Evolutionary conservation across 2,888 invertebrate genomes (phyloP).

Genomic region (Pyrochroa serraticornis): DNA sequence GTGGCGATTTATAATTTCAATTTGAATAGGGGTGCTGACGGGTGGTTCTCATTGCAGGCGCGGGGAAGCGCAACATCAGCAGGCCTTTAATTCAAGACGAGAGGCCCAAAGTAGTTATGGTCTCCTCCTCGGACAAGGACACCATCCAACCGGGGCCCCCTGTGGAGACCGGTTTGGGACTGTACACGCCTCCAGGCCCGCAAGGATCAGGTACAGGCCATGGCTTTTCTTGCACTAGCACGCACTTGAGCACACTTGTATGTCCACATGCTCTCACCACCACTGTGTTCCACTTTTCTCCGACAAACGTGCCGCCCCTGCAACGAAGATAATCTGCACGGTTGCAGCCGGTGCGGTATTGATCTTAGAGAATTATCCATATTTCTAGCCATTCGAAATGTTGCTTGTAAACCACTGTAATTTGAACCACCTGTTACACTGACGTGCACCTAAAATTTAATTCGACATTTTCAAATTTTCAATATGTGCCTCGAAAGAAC

Average conservation of each 20-base stretch:
- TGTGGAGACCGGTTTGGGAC: slow-evolving; percentile 57
- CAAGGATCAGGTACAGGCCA: slow-evolving; percentile 55
- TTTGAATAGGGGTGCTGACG: slow-evolving; percentile 41
- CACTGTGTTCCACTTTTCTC: slow-evolving; percentile 2
- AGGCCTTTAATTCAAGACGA: slow-evolving; percentile 53
- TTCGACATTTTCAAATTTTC: slow-evolving; percentile 43
- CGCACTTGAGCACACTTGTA: slow-evolving; percentile 20
- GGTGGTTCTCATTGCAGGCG: slow-evolving; percentile 56
- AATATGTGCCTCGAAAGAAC: slow-evolving; percentile 35
- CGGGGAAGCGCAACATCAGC: slow-evolving; percentile 55
- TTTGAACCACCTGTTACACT: slow-evolving; percentile 55
- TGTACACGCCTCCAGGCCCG: slow-evolving; percentile 58
- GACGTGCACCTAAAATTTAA: slow-evolving; percentile 44
- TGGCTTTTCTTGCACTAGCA: slow-evolving; percentile 29
- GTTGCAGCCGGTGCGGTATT: slow-evolving; percentile 32
- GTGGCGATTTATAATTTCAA: slow-evolving; percentile 25
- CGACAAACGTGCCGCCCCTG: slow-evolving; percentile 21
- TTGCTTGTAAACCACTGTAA: slow-evolving; percentile 54
- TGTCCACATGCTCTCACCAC: slow-evolving; percentile 14
- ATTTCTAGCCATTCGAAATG: slow-evolving; percentile 46
- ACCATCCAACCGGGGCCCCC: slow-evolving; percentile 48
- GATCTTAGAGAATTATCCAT: slow-evolving; percentile 41
- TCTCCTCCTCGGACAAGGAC: slow-evolving; percentile 55
- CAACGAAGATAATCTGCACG: slow-evolving; percentile 33
- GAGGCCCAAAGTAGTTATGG: slow-evolving; percentile 55